Base-by-base conservation (phyloP, 2,113 vertebrate species). In the Grammomys dolichurus region DNA sequence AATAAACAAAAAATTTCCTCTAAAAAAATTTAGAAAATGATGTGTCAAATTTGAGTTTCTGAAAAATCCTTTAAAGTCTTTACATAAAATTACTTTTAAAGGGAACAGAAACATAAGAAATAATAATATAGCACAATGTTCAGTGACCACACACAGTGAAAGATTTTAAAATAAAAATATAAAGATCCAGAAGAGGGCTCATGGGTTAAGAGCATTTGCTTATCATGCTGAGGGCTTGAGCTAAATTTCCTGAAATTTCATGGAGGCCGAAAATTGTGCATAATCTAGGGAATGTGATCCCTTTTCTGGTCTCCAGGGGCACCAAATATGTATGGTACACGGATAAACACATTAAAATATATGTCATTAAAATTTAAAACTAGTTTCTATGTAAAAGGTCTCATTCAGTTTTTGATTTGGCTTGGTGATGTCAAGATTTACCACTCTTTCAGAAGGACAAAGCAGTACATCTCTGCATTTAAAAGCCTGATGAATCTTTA, bases 11-110 rank as follows among this genome's bases (percentile, higher is more conserved):
- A 6, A 54, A 22, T 88, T 91, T 7, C 58, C 22, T 89, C 89
- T 60, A 87, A 90, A 92, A 87, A 46, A 6, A 8, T 40, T 94
- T 46, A 77, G 48, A 92, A 70, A 63, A 16, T 63, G 77, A 24
- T 65, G 67, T 88, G 86, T 51, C 4, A 73, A 73, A 46, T 58
- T 22, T 80, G 12, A 87, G 48, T 81, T 56, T 20, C 43, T 85
- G 81, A 96, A 77, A 46, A 40, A 81, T 28, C 85, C 78, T 87
- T 91, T 6, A 81, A 87, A 94, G 17, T 90, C 16, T 76, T 96
- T 31, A 89, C 60, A 48, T 81, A 93, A 85, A 84, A 65, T 13
- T 51, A 63, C 1, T 82, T 82, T 81, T 16, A 93, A 89, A 4
- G 4, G 60, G 26, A 82, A 63, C 58, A 72, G 51, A 67, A 63